Conservation (phyloP, 2,888 invertebrate genomes). For the Agrochola litura region DNA sequence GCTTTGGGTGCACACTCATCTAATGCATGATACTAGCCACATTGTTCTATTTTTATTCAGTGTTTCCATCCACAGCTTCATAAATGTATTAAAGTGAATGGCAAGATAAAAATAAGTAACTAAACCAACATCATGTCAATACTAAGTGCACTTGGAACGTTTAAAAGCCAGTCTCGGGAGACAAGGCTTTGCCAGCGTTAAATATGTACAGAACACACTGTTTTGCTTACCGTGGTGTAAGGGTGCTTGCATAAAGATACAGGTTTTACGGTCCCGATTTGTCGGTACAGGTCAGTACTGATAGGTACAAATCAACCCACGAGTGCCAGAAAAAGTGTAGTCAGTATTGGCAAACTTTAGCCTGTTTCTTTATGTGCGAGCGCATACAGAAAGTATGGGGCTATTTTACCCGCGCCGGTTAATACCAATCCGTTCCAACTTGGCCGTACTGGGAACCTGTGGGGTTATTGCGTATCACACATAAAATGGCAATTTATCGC, state of each 20-base stretch:
- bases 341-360: neutral
- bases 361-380: neutral
- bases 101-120: conserved; percentile 31
- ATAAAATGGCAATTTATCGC: no score
- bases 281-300: no score
- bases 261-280: neutral
- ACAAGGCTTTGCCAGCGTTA: conserved; percentile 1
- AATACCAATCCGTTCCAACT: neutral
- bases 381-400: neutral
- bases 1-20: no score
- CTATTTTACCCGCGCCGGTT: neutral
- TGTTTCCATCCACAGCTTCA: neutral
- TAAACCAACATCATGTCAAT: conserved; percentile 5
- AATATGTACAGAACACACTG: conserved; percentile 11
- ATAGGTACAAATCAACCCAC: neutral
- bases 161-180: conserved; percentile 35
- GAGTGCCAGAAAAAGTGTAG: neutral
- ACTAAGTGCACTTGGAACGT: conserved; percentile 36
- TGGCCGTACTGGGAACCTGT: neutral
- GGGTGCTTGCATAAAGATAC: neutral
- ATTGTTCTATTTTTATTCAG: conserved; percentile 1
- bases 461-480: no score
- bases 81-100: neutral
- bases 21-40: neutral
- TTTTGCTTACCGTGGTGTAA: conserved; percentile 26